Base-by-base conservation (phyloP, 2,888 invertebrate genomes). In the Ceramica pisi region DNA sequence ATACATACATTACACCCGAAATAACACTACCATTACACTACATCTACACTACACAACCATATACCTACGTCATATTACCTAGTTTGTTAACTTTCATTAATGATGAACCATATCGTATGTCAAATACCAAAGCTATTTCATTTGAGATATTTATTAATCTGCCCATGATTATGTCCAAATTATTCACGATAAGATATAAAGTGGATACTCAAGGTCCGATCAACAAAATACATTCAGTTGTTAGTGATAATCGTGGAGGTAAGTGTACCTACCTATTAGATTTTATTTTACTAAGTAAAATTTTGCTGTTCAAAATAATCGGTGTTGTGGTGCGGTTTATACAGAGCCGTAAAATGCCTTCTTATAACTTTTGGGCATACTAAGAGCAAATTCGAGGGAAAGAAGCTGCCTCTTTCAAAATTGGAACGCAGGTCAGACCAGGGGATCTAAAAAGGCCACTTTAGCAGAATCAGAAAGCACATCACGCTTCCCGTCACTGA, bases 171-270 rank as follows among this genome's bases (percentile, higher is more conserved):
- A 77, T 31, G 57, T 38, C 21, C 26, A 16, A 72, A 71, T 68
- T 71, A 77, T 67, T 74, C 19, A 35, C 53, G 85, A 84, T 84
- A 80, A 82, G 75, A 82, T 71, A 65, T 26, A 19, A 55, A 75
- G 8, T 35, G 5, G 5, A 46, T 55, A 57, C 63, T 55, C 73
- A 68, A 81, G 75, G 74, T 55, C 41, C 48, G n/a, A 46, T 63
- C 53, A 72, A 56, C 57, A 51, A 59, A 71, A 71, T 48, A 50
- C 0, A 51, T 78, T 82, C 50, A 82, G 77, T 84, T 72, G 44
- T 74, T 26, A 19, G 71, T 70, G 67, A 46, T 19, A 55, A 67
- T 62, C 1, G 31, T 73, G 48, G 59, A 75, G 84, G 84, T 85
- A 75, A 85, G 84, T 81, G 21, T 53, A n/a, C n/a, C n/a, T n/a